phyloP scores from a whole-genome alignment of 2,888 invertebrate genomes.

The Melolontha melolontha region DNA sequence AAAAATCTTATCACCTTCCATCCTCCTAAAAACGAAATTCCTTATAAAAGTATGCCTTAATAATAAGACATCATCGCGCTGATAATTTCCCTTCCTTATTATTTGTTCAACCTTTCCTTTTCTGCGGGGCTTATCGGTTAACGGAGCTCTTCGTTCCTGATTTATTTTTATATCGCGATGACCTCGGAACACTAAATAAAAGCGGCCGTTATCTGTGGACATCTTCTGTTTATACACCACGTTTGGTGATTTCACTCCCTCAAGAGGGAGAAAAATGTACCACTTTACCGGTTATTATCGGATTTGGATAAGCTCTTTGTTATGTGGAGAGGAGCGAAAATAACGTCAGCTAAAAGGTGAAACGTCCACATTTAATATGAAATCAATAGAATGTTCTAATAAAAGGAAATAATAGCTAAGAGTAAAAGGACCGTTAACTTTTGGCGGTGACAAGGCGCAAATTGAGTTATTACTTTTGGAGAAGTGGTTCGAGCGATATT shows the following conservation, averaged over 20 bases:
- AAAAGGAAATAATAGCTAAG: too few relatives aligned
- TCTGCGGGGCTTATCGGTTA: not conserved
- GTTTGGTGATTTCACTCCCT: not conserved
- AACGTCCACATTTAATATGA: too few relatives aligned
- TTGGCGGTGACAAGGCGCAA: too few relatives aligned
- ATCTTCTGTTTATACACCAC: not conserved
- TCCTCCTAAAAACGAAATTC: not conserved
- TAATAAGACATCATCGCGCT: conserved; percentile 7
- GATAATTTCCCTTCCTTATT: not conserved
- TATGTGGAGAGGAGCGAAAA: too few relatives aligned
- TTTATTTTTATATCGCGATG: conserved; percentile 21
- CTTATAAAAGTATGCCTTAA: not conserved
- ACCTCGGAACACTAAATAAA: conserved; percentile 21
- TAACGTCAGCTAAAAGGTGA: too few relatives aligned
- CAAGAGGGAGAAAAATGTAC: conserved; percentile 1
- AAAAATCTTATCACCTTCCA: not conserved
- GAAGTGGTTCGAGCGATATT: too few relatives aligned
- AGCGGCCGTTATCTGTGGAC: not conserved
- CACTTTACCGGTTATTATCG: conserved; percentile 8
- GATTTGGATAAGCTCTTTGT: too few relatives aligned
- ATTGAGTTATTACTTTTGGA: too few relatives aligned
- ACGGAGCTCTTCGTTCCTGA: not conserved
- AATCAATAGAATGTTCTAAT: too few relatives aligned
- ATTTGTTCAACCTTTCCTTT: not conserved
- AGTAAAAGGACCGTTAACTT: too few relatives aligned